Percentiles rank a stretch among this genome's conserved stretches.
Conservation (phyloP, 2,113 vertebrate species). For the Rhynchopsitta pachyrhyncha region DNA sequence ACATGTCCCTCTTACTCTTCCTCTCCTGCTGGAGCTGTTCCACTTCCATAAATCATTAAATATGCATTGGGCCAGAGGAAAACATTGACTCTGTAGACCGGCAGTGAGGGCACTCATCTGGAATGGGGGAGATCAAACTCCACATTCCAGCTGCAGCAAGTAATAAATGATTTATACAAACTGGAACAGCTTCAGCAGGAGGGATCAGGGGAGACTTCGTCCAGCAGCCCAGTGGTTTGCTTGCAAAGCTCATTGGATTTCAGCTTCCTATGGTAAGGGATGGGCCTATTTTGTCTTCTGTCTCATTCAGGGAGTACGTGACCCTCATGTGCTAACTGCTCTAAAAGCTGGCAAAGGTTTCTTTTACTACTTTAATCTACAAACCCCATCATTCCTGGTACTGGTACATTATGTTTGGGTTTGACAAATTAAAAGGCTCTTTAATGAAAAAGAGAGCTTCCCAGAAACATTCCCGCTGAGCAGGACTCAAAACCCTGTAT, state of each 20-base stretch:
- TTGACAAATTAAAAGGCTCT: neutral
- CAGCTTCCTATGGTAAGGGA: neutral
- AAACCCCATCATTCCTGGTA: neutral
- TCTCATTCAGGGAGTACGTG: neutral
- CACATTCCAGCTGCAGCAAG: neutral
- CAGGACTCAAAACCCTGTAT: neutral
- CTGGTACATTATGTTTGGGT: neutral
- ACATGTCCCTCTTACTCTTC: neutral
- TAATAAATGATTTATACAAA: constrained; percentile 50
- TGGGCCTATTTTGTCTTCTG: neutral
- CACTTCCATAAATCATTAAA: constrained; percentile 52
- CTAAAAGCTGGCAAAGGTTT: neutral
- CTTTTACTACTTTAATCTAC: neutral
- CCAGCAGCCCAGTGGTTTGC: neutral
- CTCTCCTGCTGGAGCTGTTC: constrained; percentile 48
- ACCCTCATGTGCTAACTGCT: neutral
- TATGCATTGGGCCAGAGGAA: constrained; percentile 44
- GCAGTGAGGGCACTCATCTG: constrained; percentile 39
- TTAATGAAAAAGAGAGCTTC: neutral
- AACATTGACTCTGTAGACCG: neutral
- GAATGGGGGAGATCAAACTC: constrained; percentile 7
- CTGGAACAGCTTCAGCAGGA: neutral
- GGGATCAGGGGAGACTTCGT: neutral
- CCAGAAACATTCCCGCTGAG: neutral
- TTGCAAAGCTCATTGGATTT: constrained; percentile 7